phyloP scores from a whole-genome alignment of 2,797 vertebrate genomes.

The Urophycis tenuis region DNA sequence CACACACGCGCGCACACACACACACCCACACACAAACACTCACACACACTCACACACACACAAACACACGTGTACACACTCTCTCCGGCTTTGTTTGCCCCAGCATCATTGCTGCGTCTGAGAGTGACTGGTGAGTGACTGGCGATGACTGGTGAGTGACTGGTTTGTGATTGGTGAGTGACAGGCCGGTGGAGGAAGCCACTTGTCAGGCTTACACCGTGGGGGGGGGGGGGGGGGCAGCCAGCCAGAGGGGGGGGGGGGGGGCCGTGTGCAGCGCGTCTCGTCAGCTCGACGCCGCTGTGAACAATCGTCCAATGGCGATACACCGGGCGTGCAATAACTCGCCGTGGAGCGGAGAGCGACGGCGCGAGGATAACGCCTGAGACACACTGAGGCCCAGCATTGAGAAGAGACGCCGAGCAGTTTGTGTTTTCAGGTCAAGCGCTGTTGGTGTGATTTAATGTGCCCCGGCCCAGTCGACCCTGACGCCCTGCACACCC shows the following conservation, averaged over 20 bases:
- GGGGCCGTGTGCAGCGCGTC: too few relatives aligned
- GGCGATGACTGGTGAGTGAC: not conserved
- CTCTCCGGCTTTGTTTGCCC: too few relatives aligned
- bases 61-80: too few relatives aligned
- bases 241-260: not conserved
- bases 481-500: not conserved
- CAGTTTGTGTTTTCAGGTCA: not conserved
- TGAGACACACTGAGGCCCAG: not conserved
- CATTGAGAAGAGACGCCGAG: too few relatives aligned
- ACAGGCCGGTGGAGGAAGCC: not conserved
- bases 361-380: not conserved
- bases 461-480: not conserved
- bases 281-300: too few relatives aligned
- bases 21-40: too few relatives aligned
- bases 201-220: not conserved
- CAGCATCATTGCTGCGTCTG: not conserved
- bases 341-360: not conserved
- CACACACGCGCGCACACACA: too few relatives aligned
- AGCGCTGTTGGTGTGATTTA: not conserved
- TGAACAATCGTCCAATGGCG: too few relatives aligned
- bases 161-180: not conserved
- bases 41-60: too few relatives aligned
- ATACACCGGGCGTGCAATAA: not conserved
- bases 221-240: not conserved
- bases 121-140: not conserved